A percentile compares a stretch with the other conserved stretches of the same genome.
Evolutionary conservation across 2,888 invertebrate genomes (phyloP).

Genomic region (Zele albiditarsus): DNA sequence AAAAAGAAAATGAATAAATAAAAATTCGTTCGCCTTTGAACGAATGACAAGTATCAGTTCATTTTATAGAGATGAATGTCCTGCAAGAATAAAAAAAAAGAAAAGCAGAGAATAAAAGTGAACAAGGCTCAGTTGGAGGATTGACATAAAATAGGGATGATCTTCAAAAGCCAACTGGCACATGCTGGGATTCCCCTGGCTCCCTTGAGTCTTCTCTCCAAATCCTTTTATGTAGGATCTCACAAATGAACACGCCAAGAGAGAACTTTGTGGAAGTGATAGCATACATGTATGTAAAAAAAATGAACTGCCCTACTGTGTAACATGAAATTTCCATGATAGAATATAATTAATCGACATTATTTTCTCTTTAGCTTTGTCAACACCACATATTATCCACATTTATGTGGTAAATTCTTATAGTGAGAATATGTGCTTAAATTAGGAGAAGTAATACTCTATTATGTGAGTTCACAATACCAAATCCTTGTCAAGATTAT

Average conservation of each 20-base stretch:
- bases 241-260: conserved; percentile 15
- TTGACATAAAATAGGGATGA: conserved; percentile 14
- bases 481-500: too few species aligned
- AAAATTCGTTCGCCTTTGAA: conserved; percentile 12
- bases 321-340: not conserved
- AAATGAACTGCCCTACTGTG: not conserved
- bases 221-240: conserved; percentile 17
- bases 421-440: too few species aligned
- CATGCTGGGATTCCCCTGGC: conserved; percentile 21
- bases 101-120: not conserved
- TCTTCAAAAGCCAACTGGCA: conserved; percentile 25
- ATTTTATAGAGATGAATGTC: conserved; percentile 18
- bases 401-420: too few species aligned
- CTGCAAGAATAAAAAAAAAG: not conserved
- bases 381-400: too few species aligned
- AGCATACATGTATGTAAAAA: not conserved
- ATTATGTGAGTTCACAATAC: too few species aligned
- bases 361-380: too few species aligned
- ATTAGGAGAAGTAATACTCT: too few species aligned
- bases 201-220: conserved; percentile 21
- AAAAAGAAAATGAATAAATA: not conserved
- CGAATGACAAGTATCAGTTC: conserved; percentile 6
- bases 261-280: not conserved
- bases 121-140: conserved; percentile 7
- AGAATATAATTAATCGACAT: too few species aligned